A percentile compares a stretch with the other conserved stretches of the same genome.
phyloP scores from a whole-genome alignment of 53 echinoderm and acorn worm genomes.

The Antedon mediterranea region DNA sequence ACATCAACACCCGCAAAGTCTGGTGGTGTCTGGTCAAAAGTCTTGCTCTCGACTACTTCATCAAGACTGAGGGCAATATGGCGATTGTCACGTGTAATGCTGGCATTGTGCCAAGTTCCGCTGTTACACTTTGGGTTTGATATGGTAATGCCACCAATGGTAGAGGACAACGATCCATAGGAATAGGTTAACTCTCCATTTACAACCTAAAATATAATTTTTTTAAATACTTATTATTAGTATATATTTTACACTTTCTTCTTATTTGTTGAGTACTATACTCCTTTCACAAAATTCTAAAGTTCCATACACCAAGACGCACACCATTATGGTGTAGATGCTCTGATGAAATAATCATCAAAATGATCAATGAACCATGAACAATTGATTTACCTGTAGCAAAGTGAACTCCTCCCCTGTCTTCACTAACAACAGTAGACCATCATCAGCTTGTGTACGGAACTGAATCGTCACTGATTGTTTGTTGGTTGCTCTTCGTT shows the following conservation, averaged over 20 bases:
- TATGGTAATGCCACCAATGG: constrained; percentile 33
- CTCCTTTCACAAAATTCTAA: no score
- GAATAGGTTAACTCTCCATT: constrained; percentile 35
- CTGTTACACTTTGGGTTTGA: constrained; percentile 17
- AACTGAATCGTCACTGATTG: constrained; percentile 49
- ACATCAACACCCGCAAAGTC: constrained; percentile 62
- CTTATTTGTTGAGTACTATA: no score
- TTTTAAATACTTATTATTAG: no score
- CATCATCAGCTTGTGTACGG: constrained; percentile 44
- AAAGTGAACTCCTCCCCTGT: constrained; percentile 56
- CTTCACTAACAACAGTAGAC: constrained; percentile 41
- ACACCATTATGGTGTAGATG: no score
- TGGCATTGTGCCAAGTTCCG: constrained; percentile 56
- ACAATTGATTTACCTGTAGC: constrained; percentile 39
- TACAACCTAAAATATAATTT: constrained; percentile 28
- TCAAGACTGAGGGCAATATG: constrained; percentile 42
- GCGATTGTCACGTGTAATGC: constrained; percentile 27
- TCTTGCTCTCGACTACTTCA: constrained; percentile 17
- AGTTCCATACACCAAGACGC: no score
- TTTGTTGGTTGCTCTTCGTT: constrained; percentile 30
- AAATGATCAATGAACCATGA: neutral
- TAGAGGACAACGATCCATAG: constrained; percentile 30
- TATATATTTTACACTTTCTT: no score
- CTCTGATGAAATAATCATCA: no score
- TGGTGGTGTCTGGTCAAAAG: constrained; percentile 42